Conservation (phyloP, 2,797 vertebrate species). For the Gila robusta region DNA sequence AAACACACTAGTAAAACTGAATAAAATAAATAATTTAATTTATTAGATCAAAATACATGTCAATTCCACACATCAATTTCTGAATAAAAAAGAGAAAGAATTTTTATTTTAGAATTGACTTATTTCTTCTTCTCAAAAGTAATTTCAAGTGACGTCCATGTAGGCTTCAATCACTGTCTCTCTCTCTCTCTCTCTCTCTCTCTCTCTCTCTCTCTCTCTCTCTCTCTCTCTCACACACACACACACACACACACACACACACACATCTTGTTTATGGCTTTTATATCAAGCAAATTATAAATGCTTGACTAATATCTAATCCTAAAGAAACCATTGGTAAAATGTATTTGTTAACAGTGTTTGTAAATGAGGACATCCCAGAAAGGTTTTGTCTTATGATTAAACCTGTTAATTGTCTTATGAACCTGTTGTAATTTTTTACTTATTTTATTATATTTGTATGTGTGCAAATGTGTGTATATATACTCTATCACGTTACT, state of each 20-base stretch:
- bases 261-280: neutral
- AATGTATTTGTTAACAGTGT: neutral
- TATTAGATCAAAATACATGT: neutral
- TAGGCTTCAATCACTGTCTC: neutral
- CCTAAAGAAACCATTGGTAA: neutral
- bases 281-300: neutral
- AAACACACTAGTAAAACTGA: neutral
- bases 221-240: too few species aligned
- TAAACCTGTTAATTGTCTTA: neutral
- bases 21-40: neutral
- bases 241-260: neutral
- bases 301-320: neutral
- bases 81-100: neutral
- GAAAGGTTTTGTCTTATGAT: neutral
- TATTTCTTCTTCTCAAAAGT: neutral
- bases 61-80: neutral
- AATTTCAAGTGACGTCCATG: neutral
- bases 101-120: neutral
- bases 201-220: too few species aligned
- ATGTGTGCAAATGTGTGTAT: neutral
- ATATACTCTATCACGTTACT: neutral
- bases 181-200: too few species aligned
- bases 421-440: neutral
- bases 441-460: neutral
- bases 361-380: neutral